These are phyloP conservation scores for Drosophila setifemur DNA, from an alignment of 1,140 invertebrate genomes.

Conservation along the genomic window DNA sequence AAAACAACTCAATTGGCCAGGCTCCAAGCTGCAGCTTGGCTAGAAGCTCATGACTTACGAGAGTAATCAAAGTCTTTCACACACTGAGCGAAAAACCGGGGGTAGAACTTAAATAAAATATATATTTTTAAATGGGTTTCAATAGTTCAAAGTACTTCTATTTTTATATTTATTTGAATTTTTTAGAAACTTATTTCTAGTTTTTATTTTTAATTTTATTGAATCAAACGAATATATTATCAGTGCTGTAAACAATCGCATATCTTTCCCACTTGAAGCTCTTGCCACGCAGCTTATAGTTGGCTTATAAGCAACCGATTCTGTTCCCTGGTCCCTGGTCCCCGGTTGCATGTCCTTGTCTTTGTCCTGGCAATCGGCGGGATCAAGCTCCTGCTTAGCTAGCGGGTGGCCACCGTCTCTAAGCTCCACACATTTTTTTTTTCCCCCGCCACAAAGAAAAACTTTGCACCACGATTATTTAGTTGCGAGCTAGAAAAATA, in stretches of 20 bases:
- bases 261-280: not conserved
- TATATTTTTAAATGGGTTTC: not conserved
- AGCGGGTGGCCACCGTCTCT: slow-evolving; percentile 17
- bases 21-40: slow-evolving; percentile 3
- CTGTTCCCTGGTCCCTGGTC: slow-evolving; percentile 1
- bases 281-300: slow-evolving; percentile 32
- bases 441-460: slow-evolving; percentile 46
- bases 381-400: slow-evolving; percentile 28
- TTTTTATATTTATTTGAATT: no score
- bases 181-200: no score
- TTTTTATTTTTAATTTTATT: not conserved
- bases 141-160: no score
- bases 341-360: slow-evolving; percentile 1
- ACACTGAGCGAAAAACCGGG: no score
- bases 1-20: slow-evolving; percentile 26
- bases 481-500: slow-evolving; percentile 27
- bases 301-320: slow-evolving; percentile 43
- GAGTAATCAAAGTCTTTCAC: slow-evolving; percentile 22
- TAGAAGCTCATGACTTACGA: not conserved
- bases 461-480: slow-evolving; percentile 70
- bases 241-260: not conserved
- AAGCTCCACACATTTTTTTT: slow-evolving; percentile 20
- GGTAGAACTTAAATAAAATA: no score
- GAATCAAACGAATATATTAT: not conserved
- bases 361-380: slow-evolving; percentile 13